A percentile compares a stretch with the other conserved stretches of the same genome.
Evolutionary conservation across 2,888 invertebrate species (phyloP).

Genomic region (Andrena hattorfiana): DNA sequence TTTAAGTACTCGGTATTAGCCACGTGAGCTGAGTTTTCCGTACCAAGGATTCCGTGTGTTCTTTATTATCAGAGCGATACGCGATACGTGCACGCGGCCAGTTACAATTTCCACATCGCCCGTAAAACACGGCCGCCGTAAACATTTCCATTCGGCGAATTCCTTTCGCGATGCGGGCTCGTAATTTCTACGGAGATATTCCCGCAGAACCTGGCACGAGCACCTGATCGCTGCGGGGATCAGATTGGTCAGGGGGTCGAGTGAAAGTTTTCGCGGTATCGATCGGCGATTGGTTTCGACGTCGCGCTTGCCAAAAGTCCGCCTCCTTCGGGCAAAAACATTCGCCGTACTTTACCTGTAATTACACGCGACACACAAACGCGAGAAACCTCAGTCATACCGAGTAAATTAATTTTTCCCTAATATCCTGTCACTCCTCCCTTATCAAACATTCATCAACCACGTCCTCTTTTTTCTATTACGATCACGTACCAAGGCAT

Average conservation of each 20-base stretch:
- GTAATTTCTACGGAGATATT: constrained; percentile 2
- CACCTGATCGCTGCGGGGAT: background rate
- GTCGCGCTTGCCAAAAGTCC: background rate
- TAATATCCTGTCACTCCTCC: background rate
- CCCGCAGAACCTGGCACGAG: background rate
- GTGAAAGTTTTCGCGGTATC: constrained; percentile 34
- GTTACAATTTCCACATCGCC: constrained; percentile 33
- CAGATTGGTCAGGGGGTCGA: constrained; percentile 26
- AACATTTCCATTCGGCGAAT: constrained; percentile 31
- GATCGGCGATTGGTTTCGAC: constrained; percentile 4
- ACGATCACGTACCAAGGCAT: too few species aligned
- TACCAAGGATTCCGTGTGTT: constrained; percentile 26
- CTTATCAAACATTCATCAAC: background rate
- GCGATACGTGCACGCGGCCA: background rate
- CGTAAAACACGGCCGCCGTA: background rate
- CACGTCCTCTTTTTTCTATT: too few species aligned
- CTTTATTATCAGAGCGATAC: constrained; percentile 26
- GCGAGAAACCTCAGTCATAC: background rate
- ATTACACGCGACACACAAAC: background rate
- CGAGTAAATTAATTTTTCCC: background rate
- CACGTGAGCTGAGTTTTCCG: constrained; percentile 4
- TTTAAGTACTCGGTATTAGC: constrained; percentile 24
- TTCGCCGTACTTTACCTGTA: background rate
- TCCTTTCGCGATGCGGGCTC: constrained; percentile 2
- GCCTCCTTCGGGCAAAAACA: background rate